Percentiles rank a stretch among this genome's conserved stretches.
Evolutionary conservation across 2,888 invertebrate species (phyloP).

Genomic region (Stenotaenia linearis): DNA sequence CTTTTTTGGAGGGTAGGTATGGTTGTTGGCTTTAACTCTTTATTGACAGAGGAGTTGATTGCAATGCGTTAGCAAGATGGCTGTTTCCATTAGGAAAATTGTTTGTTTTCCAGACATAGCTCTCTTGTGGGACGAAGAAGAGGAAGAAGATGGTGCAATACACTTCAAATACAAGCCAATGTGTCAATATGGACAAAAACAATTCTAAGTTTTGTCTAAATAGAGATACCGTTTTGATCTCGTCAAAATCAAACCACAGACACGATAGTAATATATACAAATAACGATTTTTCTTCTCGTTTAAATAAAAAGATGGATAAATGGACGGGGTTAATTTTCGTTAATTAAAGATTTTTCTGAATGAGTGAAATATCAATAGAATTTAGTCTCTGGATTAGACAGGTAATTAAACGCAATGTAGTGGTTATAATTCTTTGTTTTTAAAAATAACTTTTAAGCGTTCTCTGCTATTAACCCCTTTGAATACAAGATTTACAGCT

Average conservation of each 20-base stretch:
- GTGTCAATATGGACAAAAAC: not conserved
- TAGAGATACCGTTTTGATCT: not conserved
- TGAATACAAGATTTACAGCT: conserved; percentile 14
- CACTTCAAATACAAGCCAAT: not conserved
- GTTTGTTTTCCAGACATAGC: not conserved
- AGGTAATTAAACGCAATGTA: conserved; percentile 5
- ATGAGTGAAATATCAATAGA: not conserved
- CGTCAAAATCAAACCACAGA: not conserved
- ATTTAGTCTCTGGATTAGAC: not conserved
- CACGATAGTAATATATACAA: not conserved
- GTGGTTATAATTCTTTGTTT: conserved; percentile 19
- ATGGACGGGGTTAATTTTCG: not conserved
- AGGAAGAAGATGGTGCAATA: conserved; percentile 11
- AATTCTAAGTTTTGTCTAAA: not conserved
- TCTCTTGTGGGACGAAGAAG: not conserved
- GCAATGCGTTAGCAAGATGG: not conserved
- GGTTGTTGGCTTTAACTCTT: not conserved
- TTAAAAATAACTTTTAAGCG: conserved; percentile 15
- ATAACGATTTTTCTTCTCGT: too few species aligned
- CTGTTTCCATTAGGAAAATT: conserved; percentile 19
- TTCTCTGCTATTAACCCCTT: conserved; percentile 14
- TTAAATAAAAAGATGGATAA: too few species aligned
- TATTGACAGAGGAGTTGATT: not conserved
- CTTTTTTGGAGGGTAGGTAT: not conserved
- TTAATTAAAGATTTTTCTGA: not conserved